These are phyloP conservation scores for Tetragnatha versicolor DNA, from an alignment of 1,140 invertebrate genomes.

Conservation along the genomic window DNA sequence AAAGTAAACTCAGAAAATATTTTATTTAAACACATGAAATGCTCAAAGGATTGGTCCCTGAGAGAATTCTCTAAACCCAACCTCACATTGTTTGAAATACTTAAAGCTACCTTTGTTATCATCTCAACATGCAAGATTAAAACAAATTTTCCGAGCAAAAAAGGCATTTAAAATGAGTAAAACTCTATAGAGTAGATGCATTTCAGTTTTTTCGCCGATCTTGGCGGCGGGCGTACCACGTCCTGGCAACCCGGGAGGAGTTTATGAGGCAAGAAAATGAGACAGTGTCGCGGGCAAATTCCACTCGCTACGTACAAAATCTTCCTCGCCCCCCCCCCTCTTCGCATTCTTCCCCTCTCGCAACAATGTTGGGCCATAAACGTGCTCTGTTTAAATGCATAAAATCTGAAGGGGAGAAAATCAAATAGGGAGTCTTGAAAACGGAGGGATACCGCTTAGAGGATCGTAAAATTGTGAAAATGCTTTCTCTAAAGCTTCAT, in stretches of 20 bases:
- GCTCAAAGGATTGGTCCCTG: no score
- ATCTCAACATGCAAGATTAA: no score
- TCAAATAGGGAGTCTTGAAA: slow-evolving; percentile 52
- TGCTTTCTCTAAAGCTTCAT: slow-evolving; percentile 56
- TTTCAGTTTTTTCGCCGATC: no score
- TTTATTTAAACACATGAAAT: no score
- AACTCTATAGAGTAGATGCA: no score
- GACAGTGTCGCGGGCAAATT: slow-evolving; percentile 50
- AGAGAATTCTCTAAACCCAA: no score
- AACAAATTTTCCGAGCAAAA: no score
- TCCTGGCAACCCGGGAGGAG: slow-evolving; percentile 27
- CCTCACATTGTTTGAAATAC: no score
- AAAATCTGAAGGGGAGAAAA: slow-evolving; percentile 45
- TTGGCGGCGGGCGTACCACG: no score
- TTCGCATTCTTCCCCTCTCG: slow-evolving; percentile 14
- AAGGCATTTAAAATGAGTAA: no score
- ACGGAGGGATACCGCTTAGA: slow-evolving; percentile 49
- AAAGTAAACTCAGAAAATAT: no score
- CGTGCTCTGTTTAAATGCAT: slow-evolving; percentile 55
- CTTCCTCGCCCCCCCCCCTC: slow-evolving; percentile 22
- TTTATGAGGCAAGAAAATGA: slow-evolving; percentile 55
- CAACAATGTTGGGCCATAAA: slow-evolving; percentile 49
- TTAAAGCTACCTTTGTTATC: no score
- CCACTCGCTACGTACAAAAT: slow-evolving; percentile 23
- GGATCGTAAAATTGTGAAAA: slow-evolving; percentile 56